Conservation (phyloP, 1,140 invertebrate genomes). For the Laupala kohalensis region DNA sequence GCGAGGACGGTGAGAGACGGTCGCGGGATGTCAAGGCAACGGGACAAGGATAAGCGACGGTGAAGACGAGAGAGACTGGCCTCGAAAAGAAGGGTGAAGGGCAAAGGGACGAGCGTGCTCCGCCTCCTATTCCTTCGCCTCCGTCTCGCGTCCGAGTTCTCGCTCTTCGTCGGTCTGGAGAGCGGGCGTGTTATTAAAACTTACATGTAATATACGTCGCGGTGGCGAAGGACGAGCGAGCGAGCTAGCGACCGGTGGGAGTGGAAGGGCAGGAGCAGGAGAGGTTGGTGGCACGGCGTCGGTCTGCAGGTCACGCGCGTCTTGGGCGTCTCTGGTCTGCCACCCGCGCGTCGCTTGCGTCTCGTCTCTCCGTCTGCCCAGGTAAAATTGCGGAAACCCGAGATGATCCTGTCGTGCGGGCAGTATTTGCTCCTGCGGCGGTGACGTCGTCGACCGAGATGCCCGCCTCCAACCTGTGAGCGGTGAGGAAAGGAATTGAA, state of each 20-base stretch:
- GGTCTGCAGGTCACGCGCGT: not conserved
- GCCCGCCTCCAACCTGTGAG: not conserved
- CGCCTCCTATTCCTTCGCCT: not conserved
- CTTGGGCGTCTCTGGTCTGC: not conserved
- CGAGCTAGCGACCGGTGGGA: no score
- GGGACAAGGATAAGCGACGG: not conserved
- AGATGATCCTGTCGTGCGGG: not conserved
- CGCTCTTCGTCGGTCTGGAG: not conserved
- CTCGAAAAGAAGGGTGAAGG: no score
- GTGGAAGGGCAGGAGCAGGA: not conserved
- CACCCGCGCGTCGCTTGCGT: no score
- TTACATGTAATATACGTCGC: not conserved
- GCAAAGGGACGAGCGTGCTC: not conserved
- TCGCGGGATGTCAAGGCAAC: not conserved
- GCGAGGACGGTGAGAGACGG: not conserved
- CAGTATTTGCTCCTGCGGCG: not conserved
- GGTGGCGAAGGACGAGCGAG: not conserved
- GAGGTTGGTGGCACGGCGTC: not conserved
- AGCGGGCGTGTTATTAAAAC: not conserved
- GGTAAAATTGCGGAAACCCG: not conserved
- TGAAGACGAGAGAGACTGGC: not conserved
- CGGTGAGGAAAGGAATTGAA: not conserved
- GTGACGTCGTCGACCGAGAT: not conserved
- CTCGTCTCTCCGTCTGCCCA: not conserved
- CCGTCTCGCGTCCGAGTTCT: not conserved